Percentiles rank a stretch among this genome's conserved stretches.
Evolutionary conservation across 2,113 vertebrate species (phyloP).

Genomic region (Tetrao urogallus): DNA sequence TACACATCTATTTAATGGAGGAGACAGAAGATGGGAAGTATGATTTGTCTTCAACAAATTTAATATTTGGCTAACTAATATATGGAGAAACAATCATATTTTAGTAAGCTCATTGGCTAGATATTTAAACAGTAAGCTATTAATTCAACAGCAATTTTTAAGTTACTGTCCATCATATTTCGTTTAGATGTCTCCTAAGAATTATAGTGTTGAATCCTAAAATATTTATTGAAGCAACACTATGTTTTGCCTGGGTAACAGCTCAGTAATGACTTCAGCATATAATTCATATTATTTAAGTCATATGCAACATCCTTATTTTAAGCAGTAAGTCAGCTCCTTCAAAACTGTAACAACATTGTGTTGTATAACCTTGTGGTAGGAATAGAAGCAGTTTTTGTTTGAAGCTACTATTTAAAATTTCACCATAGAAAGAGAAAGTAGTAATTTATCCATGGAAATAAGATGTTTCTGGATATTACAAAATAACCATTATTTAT

Average conservation of each 20-base stretch:
- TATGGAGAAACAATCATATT: neutral
- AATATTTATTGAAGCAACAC: conserved; percentile 53
- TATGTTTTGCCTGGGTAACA: conserved; percentile 55
- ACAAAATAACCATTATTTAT: conserved; percentile 70
- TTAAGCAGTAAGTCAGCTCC: conserved; percentile 56
- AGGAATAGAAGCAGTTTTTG: conserved; percentile 65
- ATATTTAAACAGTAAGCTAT: conserved; percentile 33
- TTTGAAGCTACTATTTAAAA: conserved; percentile 71
- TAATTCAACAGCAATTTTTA: conserved; percentile 28
- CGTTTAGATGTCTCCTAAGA: conserved; percentile 18
- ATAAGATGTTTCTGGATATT: conserved; percentile 69
- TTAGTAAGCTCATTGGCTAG: conserved; percentile 13
- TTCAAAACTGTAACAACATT: conserved; percentile 53
- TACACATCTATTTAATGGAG: neutral
- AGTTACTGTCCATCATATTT: conserved; percentile 14
- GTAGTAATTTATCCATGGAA: conserved; percentile 68
- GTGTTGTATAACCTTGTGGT: conserved; percentile 67
- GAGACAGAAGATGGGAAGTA: neutral
- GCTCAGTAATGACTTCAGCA: conserved; percentile 51
- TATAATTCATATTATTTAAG: conserved; percentile 64
- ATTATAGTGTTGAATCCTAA: conserved; percentile 25
- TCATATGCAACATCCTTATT: conserved; percentile 60
- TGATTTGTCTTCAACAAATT: neutral
- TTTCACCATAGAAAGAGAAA: conserved; percentile 60
- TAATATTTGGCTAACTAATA: conserved; percentile 3